Base-by-base conservation (phyloP, 2,888 invertebrate genomes). In the Phlogophora meticulosa region DNA sequence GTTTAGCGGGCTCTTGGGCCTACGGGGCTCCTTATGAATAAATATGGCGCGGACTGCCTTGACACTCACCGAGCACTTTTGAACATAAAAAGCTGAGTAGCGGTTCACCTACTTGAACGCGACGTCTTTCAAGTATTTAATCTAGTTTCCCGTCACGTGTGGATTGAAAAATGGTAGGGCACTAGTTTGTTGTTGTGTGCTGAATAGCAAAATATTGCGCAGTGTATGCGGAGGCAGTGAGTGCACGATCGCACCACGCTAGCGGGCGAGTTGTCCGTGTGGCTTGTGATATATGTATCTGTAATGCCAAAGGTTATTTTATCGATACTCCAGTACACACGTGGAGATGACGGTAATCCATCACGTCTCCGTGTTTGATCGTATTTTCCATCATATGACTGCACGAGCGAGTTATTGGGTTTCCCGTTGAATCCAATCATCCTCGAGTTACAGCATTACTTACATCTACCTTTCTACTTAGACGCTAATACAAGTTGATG, bases 91-190 rank as follows among this genome's bases (percentile, higher is more conserved):
- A 72, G 78, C 72, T 78, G 77, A 81, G 72, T 82, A 74, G 78
- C 71, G 78, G 73, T 70, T 80, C 72, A 73, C 68, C 70, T 60
- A 52, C 65, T 68, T 60, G 67, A 62, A 66, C 61, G 69, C 68
- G 82, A 84, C 84, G 77, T 82, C 85, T 83, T 84, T 80, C 84
- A 70, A 82, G 72, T 76, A 78, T 81, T 75, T 82, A 79, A 83
- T 87, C 74, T 69, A 82, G 66, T 87, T 89, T 88, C 87, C 67
- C 87, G 89, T 91, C 93, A 92, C 92, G 92, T 90, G 88, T 89
- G 82, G 80, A 87, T 88, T 92, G 90, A 92, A 91, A 92, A 92
- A 92, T 92, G 90, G 90, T 87, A 85, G 85, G 82, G 85, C 83
- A 84, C 86, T 86, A 82, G 85, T 89, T 88, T 89, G 83, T 83